phyloP scores from a whole-genome alignment of 2,113 vertebrate species.

The Phylloscopus trochiloides region DNA sequence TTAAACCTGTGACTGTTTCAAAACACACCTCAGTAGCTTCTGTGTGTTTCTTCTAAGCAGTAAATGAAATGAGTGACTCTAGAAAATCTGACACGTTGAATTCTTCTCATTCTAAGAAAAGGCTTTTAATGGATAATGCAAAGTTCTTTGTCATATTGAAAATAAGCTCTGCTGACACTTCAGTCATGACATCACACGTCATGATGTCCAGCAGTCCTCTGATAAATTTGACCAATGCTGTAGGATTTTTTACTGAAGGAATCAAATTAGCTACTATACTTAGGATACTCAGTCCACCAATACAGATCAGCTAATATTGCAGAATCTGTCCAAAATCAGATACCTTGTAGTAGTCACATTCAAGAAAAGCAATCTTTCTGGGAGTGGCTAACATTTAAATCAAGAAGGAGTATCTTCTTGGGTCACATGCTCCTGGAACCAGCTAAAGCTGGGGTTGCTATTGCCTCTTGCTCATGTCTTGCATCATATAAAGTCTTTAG shows the following conservation, averaged over 20 bases:
- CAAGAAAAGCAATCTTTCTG: background rate
- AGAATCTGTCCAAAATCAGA: background rate
- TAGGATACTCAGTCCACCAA: background rate
- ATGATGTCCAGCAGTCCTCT: background rate
- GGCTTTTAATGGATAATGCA: background rate
- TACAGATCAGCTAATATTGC: background rate
- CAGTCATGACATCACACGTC: background rate
- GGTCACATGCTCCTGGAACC: background rate
- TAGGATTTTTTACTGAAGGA: background rate
- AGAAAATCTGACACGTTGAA: background rate
- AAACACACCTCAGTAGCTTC: background rate
- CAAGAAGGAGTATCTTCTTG: background rate
- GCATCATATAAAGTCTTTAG: background rate
- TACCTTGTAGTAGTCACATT: background rate
- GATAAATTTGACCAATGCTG: background rate
- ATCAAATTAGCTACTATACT: background rate
- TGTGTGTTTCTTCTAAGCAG: background rate
- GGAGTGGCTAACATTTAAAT: background rate
- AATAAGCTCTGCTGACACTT: background rate
- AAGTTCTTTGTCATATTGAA: background rate
- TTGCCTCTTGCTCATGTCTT: background rate
- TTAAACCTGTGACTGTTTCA: background rate
- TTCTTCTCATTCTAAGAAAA: background rate
- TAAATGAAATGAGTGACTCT: background rate
- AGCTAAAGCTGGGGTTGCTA: background rate